Conservation (phyloP, 2,113 vertebrate species). For the Paraplagusia blochii region DNA sequence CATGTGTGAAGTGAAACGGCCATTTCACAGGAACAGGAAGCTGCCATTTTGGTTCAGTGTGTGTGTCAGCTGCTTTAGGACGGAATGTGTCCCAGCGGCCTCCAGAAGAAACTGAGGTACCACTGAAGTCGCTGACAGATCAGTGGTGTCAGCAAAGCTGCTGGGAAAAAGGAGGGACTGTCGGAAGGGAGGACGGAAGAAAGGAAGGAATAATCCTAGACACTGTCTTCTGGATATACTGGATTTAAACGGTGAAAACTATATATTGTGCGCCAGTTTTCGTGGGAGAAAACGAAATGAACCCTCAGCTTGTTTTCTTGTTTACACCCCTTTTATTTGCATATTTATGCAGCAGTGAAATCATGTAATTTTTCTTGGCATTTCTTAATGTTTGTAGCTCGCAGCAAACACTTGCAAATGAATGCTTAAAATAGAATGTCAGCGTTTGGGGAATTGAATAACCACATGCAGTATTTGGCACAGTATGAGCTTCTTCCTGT, state of each 20-base stretch:
- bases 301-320: not conserved
- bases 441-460: not conserved
- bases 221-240: slow-evolving; percentile 21
- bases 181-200: not conserved
- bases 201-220: slow-evolving; percentile 5
- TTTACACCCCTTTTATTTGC: slow-evolving; percentile 4
- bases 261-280: slow-evolving; percentile 9
- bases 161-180: slow-evolving; percentile 2
- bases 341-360: not conserved
- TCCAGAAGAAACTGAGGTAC: slow-evolving; percentile 59
- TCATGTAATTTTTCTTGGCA: not conserved
- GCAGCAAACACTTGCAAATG: not conserved
- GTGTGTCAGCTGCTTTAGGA: slow-evolving; percentile 59
- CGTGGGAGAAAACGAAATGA: slow-evolving; percentile 3
- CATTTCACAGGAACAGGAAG: no score
- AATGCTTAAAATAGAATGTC: not conserved
- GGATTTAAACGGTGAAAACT: slow-evolving; percentile 17
- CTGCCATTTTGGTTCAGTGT: no score
- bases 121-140: slow-evolving; percentile 63
- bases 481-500: not conserved
- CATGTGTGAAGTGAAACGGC: no score
- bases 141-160: slow-evolving; percentile 63
- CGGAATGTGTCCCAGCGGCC: slow-evolving; percentile 56
- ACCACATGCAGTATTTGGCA: no score
- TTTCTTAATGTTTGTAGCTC: not conserved